Conservation (phyloP, 53 echinoderm and acorn worm genomes). For the Apostichopus leukothele region DNA sequence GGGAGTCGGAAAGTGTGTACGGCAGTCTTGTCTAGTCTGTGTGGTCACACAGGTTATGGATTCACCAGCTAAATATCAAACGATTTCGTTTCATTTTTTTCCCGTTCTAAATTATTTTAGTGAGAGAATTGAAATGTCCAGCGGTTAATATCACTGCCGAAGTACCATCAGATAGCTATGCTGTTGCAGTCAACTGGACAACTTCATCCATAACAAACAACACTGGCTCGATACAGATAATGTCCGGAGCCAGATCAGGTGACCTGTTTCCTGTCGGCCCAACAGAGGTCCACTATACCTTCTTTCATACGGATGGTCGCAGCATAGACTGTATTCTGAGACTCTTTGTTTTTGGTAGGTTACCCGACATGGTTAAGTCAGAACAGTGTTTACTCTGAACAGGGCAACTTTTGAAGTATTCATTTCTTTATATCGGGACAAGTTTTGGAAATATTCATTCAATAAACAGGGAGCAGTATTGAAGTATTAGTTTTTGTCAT, state of each 20-base stretch:
- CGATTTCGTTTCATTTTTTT: not conserved
- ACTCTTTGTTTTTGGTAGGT: constrained; percentile 12
- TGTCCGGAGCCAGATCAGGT: not conserved
- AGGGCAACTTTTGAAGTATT: not conserved
- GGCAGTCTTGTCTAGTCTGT: no score
- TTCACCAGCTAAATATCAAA: no score
- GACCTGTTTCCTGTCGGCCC: not conserved
- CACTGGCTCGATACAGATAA: not conserved
- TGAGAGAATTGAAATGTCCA: not conserved
- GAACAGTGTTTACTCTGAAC: not conserved
- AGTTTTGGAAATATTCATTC: no score
- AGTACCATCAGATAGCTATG: not conserved
- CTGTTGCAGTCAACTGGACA: constrained; percentile 13
- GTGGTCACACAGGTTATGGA: no score
- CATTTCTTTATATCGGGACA: no score
- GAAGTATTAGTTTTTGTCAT: no score
- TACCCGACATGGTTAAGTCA: not conserved
- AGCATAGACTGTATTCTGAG: not conserved
- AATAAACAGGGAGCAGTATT: no score
- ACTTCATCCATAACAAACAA: not conserved
- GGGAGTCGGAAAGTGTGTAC: no score
- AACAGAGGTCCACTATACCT: not conserved
- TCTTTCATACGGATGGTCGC: not conserved
- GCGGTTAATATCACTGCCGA: constrained; percentile 12
- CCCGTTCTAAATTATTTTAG: not conserved